Evolutionary conservation across 1,140 invertebrate species (phyloP).

Genomic region (Drosophila asahinai): DNA sequence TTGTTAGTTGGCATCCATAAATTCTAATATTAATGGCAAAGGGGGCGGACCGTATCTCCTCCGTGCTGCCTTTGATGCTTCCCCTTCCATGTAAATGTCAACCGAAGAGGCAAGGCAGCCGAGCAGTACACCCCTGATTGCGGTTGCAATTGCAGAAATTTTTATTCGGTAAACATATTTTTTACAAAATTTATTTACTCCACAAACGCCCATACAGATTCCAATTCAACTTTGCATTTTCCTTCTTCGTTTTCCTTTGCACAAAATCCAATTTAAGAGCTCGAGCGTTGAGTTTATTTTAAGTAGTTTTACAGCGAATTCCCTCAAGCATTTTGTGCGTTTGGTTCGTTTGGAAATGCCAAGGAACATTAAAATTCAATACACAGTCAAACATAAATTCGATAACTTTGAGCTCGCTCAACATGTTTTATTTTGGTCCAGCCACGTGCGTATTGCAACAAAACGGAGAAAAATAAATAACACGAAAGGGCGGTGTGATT

Average conservation of each 20-base stretch:
- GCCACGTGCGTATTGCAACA: slow-evolving; percentile 60
- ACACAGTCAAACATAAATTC: slow-evolving; percentile 79
- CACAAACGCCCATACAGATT: slow-evolving; percentile 38
- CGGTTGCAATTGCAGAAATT: slow-evolving; percentile 68
- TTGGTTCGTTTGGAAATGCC: slow-evolving; percentile 37
- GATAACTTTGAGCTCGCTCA: slow-evolving; percentile 75
- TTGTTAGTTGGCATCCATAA: slow-evolving; percentile 79
- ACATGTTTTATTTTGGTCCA: slow-evolving; percentile 75
- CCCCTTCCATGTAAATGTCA: slow-evolving; percentile 80
- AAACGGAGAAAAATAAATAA: slow-evolving; percentile 17
- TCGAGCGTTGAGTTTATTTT: slow-evolving; percentile 72
- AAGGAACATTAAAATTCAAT: slow-evolving; percentile 77
- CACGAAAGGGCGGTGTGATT: background rate
- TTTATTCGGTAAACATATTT: slow-evolving; percentile 73
- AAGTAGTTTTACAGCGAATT: slow-evolving; percentile 74
- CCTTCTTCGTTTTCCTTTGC: slow-evolving; percentile 14
- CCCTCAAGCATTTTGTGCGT: slow-evolving; percentile 64
- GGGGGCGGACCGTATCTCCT: slow-evolving; percentile 35
- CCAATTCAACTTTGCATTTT: slow-evolving; percentile 30
- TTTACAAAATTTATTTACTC: slow-evolving; percentile 68
- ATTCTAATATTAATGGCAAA: slow-evolving; percentile 78
- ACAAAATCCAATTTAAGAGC: slow-evolving; percentile 71
- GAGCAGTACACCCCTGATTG: slow-evolving; percentile 46
- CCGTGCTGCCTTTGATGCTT: slow-evolving; percentile 71
- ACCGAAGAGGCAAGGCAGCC: slow-evolving; percentile 21